phyloP scores from a whole-genome alignment of 2,113 vertebrate species.

The Vidua chalybeata region DNA sequence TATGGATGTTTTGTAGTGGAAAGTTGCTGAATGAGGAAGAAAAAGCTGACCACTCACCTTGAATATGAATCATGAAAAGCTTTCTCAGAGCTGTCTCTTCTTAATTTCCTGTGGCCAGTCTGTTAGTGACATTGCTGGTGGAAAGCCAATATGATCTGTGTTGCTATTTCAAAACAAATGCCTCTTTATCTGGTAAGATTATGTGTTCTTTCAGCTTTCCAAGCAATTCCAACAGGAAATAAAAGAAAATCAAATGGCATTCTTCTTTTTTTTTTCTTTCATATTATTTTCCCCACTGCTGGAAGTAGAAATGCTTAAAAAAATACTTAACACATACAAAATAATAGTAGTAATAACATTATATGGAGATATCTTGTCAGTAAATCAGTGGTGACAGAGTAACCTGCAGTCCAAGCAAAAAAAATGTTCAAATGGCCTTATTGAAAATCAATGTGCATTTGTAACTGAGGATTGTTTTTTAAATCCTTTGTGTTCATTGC shows the following conservation, averaged over 20 bases:
- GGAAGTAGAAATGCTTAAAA: not conserved
- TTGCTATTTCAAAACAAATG: slow-evolving; percentile 64
- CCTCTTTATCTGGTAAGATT: slow-evolving; percentile 38
- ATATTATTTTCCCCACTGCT: not conserved
- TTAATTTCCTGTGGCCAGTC: slow-evolving; percentile 66
- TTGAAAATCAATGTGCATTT: slow-evolving; percentile 73
- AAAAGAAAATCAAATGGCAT: slow-evolving; percentile 28
- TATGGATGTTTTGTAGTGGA: slow-evolving; percentile 32
- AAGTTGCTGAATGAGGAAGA: slow-evolving; percentile 19
- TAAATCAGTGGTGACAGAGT: slow-evolving; percentile 46
- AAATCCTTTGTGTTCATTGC: slow-evolving; percentile 22
- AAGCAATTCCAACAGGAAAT: slow-evolving; percentile 42
- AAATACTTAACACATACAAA: not conserved
- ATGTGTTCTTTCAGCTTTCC: slow-evolving; percentile 49
- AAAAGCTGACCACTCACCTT: slow-evolving; percentile 44
- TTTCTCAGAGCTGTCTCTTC: slow-evolving; percentile 48
- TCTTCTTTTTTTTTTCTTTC: not conserved
- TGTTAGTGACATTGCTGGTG: slow-evolving; percentile 16
- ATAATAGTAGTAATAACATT: slow-evolving; percentile 7
- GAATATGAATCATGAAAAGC: slow-evolving; percentile 58
- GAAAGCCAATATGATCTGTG: slow-evolving; percentile 50
- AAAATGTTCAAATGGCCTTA: slow-evolving; percentile 66
- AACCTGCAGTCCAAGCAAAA: slow-evolving; percentile 38
- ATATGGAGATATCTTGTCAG: slow-evolving; percentile 28
- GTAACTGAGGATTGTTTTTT: slow-evolving; percentile 53